Evolutionary conservation across 2,113 vertebrate species (phyloP).

Genomic region (Leucopternis melanops): DNA sequence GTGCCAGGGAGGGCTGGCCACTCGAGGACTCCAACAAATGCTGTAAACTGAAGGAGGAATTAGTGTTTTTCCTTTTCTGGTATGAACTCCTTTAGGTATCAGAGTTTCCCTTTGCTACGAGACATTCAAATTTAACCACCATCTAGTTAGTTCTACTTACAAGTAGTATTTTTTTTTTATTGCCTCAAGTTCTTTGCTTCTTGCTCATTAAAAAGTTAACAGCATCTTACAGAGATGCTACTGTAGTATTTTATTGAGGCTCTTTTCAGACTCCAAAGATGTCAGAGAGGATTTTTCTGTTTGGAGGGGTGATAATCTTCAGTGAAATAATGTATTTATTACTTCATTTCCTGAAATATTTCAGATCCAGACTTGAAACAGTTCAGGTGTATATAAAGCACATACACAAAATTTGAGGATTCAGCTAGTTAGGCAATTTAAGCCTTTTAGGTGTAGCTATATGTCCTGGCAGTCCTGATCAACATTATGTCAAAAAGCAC

Average conservation of each 20-base stretch:
- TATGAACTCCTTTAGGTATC: background rate
- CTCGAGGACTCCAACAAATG: background rate
- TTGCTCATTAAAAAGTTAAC: background rate
- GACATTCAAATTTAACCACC: background rate
- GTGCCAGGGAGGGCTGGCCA: background rate
- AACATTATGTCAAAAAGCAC: too few species aligned
- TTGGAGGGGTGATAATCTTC: background rate
- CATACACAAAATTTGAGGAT: too few species aligned
- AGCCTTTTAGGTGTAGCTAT: too few species aligned
- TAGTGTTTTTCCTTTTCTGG: background rate
- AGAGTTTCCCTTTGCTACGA: background rate
- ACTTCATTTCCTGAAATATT: constrained; percentile 10
- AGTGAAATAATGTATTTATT: background rate
- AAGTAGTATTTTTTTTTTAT: background rate
- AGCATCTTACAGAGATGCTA: background rate
- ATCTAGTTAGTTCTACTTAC: background rate
- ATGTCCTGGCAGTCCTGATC: too few species aligned
- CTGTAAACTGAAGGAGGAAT: background rate
- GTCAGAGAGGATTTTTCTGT: background rate
- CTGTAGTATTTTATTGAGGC: background rate
- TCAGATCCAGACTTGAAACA: background rate
- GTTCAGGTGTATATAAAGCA: background rate
- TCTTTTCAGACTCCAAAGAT: background rate
- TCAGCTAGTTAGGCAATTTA: too few species aligned
- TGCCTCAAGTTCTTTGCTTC: background rate